phyloP scores from a whole-genome alignment of 2,113 vertebrate species.

The Neodon shergylaensis region DNA sequence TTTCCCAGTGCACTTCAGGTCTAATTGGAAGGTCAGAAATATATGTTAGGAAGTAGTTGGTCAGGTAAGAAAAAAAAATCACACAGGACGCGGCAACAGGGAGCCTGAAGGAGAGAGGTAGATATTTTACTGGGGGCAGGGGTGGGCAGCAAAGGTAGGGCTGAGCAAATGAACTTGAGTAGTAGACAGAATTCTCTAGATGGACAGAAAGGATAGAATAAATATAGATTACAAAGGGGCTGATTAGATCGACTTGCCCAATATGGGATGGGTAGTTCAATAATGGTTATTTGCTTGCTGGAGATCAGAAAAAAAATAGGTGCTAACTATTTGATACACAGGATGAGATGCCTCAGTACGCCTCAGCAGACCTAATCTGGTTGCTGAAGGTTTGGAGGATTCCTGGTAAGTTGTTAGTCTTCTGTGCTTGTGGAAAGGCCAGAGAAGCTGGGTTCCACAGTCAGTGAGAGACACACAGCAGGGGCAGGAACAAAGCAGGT shows the following conservation, averaged over 20 bases:
- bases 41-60: neutral
- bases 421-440: neutral
- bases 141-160: neutral
- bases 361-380: neutral
- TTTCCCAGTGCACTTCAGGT: neutral
- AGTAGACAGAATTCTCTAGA: neutral
- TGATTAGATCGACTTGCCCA: neutral
- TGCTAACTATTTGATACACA: neutral
- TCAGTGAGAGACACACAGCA: neutral
- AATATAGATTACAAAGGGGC: neutral
- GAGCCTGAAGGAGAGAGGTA: neutral
- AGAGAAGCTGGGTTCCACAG: neutral
- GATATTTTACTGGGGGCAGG: neutral
- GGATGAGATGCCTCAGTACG: neutral
- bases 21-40: neutral
- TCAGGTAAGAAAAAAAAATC: neutral
- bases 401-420: neutral
- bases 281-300: neutral
- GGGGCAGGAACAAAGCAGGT: neutral
- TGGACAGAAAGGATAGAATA: neutral
- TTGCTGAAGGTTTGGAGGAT: neutral
- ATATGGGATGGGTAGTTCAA: neutral
- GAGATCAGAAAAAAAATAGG: neutral
- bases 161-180: neutral
- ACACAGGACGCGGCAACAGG: neutral